Base-by-base conservation (phyloP, 2,888 invertebrate genomes). In the Ophonus ardosiacus region DNA sequence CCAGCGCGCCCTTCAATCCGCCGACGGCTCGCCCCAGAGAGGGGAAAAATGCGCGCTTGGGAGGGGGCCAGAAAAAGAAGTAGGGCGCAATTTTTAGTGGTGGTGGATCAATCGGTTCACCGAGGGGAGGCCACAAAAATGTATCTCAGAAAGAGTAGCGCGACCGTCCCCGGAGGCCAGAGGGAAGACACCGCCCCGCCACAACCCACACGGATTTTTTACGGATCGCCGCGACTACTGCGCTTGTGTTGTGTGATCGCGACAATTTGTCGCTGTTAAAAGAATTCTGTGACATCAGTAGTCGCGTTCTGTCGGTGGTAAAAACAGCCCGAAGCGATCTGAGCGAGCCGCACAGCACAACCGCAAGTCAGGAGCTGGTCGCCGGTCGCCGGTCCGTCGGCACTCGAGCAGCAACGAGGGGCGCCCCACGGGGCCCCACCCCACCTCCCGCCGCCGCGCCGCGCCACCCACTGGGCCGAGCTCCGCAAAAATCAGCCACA, bases 391-490 rank as follows among this genome's bases (percentile, higher is more conserved):
- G 68, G 43, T 40, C 18, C 43, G 71, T 51, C 65, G 65, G 31
- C 80, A 43, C 18, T 17, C 63, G 15, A 63, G 40, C 17, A 43
- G 81, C 43, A 18, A 7, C 51, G 61, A 71, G 85, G 85, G 80
- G 83, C 87, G 86, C 87, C 86, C 91, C 40, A 56, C 92, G 92
- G 92, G 92, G 91, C 92, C 91, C 90, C 90, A 88, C 89, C 88
- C 90, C 89, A 89, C 88, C 92, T 90, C 91, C 93, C 93, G 93
- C 93, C 92, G 93, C 89, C 88, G 92, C 92, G 91, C 91, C 91
- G 91, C 93, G 92, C 93, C 93, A 93, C 93, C 93, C 93, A 93
- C 93, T 92, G 93, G 90, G 89, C 89, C 88, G 92, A 92, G 91
- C 93, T 93, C 93, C 90, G 91, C 91, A 91, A 91, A 91, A 91